Percentiles rank a stretch among this genome's conserved stretches.
These are phyloP conservation scores for Rhegmatorhina hoffmannsi DNA, from an alignment of 2,113 vertebrate genomes.

Conservation along the genomic window DNA sequence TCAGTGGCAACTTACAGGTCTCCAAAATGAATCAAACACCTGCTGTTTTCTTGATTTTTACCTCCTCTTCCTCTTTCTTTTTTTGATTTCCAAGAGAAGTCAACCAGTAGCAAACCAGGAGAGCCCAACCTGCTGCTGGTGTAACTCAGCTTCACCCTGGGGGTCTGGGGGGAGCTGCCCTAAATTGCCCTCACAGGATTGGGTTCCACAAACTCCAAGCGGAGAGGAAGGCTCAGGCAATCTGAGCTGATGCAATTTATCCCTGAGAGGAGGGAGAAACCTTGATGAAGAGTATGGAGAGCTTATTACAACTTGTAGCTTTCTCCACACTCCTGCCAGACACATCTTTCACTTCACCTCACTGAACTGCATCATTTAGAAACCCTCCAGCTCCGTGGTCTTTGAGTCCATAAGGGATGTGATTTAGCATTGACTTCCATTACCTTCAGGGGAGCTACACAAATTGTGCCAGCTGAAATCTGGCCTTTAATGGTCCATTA, in stretches of 20 bases:
- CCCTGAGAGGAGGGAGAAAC: background rate
- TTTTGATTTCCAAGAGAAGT: background rate
- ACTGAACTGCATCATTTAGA: background rate
- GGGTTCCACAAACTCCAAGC: background rate
- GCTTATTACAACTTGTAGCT: background rate
- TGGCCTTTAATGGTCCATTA: background rate
- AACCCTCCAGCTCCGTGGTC: background rate
- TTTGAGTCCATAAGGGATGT: background rate
- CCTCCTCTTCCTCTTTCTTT: background rate
- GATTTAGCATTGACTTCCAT: background rate
- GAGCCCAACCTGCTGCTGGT: background rate
- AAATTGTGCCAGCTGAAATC: background rate
- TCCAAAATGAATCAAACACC: slow-evolving; percentile 24
- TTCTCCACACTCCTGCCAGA: background rate
- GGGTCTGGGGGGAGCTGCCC: background rate
- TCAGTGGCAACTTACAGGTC: background rate
- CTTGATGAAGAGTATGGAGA: background rate
- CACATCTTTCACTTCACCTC: background rate
- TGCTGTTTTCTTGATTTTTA: background rate
- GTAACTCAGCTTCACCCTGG: background rate
- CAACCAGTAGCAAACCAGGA: background rate
- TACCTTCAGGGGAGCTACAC: background rate
- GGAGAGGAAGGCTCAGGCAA: background rate
- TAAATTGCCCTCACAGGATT: background rate
- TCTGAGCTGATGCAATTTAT: background rate